These are phyloP conservation scores for Oryzias woworae DNA, from an alignment of 2,113 vertebrate species.

Conservation along the genomic window DNA sequence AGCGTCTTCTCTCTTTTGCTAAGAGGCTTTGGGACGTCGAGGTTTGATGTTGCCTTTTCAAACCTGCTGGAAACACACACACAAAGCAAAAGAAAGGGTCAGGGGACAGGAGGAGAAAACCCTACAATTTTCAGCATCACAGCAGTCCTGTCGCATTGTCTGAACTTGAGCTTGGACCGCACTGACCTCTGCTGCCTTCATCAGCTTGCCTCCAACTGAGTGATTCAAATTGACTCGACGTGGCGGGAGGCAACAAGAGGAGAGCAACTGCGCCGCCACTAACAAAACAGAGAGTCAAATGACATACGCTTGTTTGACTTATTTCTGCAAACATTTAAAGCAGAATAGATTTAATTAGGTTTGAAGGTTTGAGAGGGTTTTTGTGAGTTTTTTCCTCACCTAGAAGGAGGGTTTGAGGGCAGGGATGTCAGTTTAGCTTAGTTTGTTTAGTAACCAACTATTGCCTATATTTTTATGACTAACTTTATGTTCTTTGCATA, in stretches of 20 bases:
- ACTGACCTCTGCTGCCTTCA: constrained; percentile 32
- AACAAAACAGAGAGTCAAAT: constrained; percentile 27
- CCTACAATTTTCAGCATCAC: constrained; percentile 57
- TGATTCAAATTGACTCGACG: constrained; percentile 41
- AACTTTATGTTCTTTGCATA: no score
- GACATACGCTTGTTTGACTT: constrained; percentile 35
- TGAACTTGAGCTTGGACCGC: constrained; percentile 6
- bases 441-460: no score
- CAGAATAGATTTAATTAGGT: constrained; percentile 23
- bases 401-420: no score
- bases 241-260: constrained; percentile 26
- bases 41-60: constrained; percentile 63
- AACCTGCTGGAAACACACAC: constrained; percentile 47
- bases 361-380: background rate
- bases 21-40: constrained; percentile 53
- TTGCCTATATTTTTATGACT: no score
- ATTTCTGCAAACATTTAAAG: constrained; percentile 9
- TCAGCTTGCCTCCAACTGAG: constrained; percentile 44
- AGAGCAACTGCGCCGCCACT: constrained; percentile 28
- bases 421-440: no score
- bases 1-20: constrained; percentile 67
- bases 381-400: no score
- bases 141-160: constrained; percentile 30
- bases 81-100: constrained; percentile 26
- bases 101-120: constrained; percentile 39